Conservation (phyloP, 2,888 invertebrate genomes). For the Acleris literana region DNA sequence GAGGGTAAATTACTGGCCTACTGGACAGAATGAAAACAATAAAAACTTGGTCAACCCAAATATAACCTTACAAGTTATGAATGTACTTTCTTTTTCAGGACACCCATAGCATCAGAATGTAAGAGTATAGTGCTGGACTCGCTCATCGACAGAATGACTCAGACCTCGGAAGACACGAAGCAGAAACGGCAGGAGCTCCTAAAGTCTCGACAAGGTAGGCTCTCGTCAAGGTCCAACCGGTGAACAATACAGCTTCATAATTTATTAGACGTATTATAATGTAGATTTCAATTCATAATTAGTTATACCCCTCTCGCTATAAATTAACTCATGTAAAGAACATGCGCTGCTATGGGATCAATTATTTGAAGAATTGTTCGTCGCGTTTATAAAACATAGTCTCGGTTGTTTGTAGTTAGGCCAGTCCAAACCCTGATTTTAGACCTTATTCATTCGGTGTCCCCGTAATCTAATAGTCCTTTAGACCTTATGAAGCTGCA, state of each 20-base stretch:
- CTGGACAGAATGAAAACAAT: too few species aligned
- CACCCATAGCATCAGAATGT: conserved; percentile 11
- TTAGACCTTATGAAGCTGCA: conserved; percentile 69
- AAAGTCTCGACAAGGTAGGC: conserved; percentile 72
- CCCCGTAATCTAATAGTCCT: conserved; percentile 10
- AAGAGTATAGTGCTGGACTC: conserved; percentile 8
- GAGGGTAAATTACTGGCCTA: too few species aligned
- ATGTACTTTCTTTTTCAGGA: neutral
- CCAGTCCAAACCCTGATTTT: too few species aligned
- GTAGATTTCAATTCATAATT: neutral
- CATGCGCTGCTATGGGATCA: too few species aligned
- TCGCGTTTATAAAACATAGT: too few species aligned
- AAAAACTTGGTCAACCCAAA: too few species aligned
- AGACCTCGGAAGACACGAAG: conserved; percentile 84
- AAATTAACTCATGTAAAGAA: neutral
- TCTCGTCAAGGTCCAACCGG: conserved; percentile 32
- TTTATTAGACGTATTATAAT: conserved; percentile 24
- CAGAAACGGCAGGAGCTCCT: conserved; percentile 81
- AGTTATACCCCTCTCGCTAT: neutral
- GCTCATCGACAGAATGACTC: conserved; percentile 41
- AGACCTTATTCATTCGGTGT: too few species aligned
- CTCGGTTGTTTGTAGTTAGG: too few species aligned
- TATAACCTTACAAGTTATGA: neutral
- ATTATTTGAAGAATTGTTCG: too few species aligned
- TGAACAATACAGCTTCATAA: conserved; percentile 73